These are phyloP conservation scores for Idaea straminata DNA, from an alignment of 2,888 invertebrate genomes.

Conservation along the genomic window DNA sequence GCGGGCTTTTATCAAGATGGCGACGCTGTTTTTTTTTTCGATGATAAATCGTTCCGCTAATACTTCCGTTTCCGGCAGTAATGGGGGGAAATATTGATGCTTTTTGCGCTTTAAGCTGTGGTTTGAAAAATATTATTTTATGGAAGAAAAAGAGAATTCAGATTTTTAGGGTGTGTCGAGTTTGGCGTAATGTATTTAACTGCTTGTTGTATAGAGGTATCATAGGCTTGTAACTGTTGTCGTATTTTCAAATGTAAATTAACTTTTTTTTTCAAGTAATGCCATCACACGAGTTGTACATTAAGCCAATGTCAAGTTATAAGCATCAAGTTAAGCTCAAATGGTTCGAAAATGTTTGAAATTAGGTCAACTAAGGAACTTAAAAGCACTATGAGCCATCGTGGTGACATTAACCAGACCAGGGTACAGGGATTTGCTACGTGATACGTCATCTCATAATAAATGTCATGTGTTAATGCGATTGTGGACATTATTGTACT, in stretches of 20 bases:
- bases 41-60: conserved; percentile 59
- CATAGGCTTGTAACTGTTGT: too few species aligned
- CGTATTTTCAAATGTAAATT: too few species aligned
- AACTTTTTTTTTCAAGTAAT: too few species aligned
- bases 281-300: too few species aligned
- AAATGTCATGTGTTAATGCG: conserved; percentile 17
- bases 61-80: conserved; percentile 59
- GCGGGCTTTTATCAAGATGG: conserved; percentile 36
- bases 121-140: conserved; percentile 3
- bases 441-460: conserved; percentile 16
- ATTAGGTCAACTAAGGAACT: too few species aligned
- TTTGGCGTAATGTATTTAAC: neutral
- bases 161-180: neutral
- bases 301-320: too few species aligned
- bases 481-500: conserved; percentile 18
- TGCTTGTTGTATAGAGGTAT: neutral
- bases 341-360: too few species aligned
- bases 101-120: conserved; percentile 21
- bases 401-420: neutral
- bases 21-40: conserved; percentile 41
- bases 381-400: too few species aligned
- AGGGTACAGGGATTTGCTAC: conserved; percentile 9
- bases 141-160: neutral
- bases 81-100: conserved; percentile 42
- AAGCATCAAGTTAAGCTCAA: too few species aligned